Conservation (phyloP, 1,140 invertebrate species). For the Apis florea region DNA sequence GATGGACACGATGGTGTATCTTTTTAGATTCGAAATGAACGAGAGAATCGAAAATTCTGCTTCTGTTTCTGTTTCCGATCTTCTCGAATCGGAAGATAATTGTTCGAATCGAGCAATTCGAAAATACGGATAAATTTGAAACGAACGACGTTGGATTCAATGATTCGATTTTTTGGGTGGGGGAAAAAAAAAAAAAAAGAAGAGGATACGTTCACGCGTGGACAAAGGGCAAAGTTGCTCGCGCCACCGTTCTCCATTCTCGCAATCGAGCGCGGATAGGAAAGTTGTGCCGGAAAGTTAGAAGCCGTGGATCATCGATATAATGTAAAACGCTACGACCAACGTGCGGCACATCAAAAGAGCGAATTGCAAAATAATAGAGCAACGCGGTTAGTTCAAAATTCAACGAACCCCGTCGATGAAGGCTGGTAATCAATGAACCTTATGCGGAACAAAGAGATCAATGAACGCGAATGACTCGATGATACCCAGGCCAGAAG, state of each 20-base stretch:
- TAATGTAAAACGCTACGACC: conserved; percentile 22
- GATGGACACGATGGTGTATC: no score
- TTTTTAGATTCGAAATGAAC: no score
- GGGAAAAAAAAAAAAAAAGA: no score
- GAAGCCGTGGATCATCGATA: conserved; percentile 16
- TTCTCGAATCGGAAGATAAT: no score
- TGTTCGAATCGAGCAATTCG: no score
- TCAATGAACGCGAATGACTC: conserved; percentile 51
- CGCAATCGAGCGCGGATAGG: neutral
- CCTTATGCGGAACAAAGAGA: conserved; percentile 37
- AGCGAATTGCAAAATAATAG: conserved; percentile 45
- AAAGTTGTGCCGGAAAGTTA: conserved; percentile 12
- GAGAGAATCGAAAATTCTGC: no score
- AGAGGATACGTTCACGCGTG: no score
- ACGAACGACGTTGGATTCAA: no score
- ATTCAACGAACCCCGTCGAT: conserved; percentile 34
- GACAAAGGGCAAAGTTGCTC: neutral
- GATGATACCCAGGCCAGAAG: conserved; percentile 28
- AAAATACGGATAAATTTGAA: no score
- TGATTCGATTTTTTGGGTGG: no score
- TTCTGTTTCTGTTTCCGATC: no score
- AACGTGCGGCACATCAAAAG: conserved; percentile 22
- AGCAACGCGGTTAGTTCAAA: conserved; percentile 43
- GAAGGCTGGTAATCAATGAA: conserved; percentile 39
- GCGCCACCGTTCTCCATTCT: neutral